phyloP scores from a whole-genome alignment of 2,797 vertebrate species.

The Gambelia wislizenii region DNA sequence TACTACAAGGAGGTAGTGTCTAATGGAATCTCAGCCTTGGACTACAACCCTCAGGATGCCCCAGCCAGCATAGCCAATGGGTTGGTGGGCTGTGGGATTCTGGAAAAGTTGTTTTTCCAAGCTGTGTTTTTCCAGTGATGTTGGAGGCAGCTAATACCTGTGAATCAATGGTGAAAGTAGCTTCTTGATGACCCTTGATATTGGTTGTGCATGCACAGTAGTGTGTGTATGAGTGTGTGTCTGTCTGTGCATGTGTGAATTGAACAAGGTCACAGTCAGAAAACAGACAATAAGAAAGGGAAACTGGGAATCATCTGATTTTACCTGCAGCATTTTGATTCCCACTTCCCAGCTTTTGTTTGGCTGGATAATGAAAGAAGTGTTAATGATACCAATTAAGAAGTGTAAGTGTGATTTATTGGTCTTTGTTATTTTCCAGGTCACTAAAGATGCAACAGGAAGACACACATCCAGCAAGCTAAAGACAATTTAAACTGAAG shows the following conservation, averaged over 20 bases:
- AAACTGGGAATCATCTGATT: constrained; percentile 46
- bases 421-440: constrained; percentile 69
- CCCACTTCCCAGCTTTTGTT: constrained; percentile 49
- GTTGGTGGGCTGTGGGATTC: too few relatives aligned
- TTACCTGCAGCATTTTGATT: constrained; percentile 65
- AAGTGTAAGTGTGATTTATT: constrained; percentile 69
- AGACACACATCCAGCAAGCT: constrained; percentile 72
- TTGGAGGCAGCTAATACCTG: background rate
- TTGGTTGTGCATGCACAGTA: background rate
- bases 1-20: too few relatives aligned
- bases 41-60: too few relatives aligned
- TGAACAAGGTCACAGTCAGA: constrained; percentile 7
- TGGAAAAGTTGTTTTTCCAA: too few relatives aligned
- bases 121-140: too few relatives aligned
- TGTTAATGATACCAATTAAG: constrained; percentile 73
- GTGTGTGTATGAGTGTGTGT: background rate
- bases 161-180: background rate
- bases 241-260: background rate
- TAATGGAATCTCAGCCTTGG: too few relatives aligned
- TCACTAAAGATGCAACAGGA: constrained; percentile 66
- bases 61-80: too few relatives aligned
- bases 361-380: constrained; percentile 70
- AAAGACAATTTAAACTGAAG: constrained; percentile 75
- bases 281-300: background rate
- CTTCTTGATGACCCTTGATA: background rate